A percentile compares a stretch with the other conserved stretches of the same genome.
Evolutionary conservation across 37 sponge, comb jelly and placozoan genomes (phyloP).

Genomic region (Aplysina aerophoba): DNA sequence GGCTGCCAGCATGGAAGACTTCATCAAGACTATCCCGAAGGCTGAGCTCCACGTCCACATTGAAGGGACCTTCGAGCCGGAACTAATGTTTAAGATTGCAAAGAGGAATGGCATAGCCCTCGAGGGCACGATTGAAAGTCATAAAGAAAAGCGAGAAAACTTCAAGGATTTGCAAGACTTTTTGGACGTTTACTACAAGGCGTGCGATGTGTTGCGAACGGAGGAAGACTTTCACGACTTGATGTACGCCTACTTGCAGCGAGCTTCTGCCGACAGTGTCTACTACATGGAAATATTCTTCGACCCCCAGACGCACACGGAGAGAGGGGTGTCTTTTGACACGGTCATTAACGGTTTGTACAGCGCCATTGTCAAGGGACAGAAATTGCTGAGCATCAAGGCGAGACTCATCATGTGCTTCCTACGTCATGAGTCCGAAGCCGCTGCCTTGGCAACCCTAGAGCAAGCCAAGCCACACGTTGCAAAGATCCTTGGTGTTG

Average conservation of each 20-base stretch:
- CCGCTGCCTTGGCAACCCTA: conserved; percentile 48
- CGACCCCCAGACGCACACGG: conserved; percentile 78
- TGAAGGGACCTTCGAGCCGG: conserved; percentile 82
- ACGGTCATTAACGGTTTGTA: conserved; percentile 65
- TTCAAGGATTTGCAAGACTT: conserved; percentile 81
- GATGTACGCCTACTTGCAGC: conserved; percentile 70
- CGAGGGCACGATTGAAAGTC: conserved; percentile 63
- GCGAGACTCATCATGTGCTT: conserved; percentile 78
- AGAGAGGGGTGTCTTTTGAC: conserved; percentile 61
- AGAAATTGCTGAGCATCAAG: conserved; percentile 56
- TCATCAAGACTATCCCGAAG: conserved; percentile 66
- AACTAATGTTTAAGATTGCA: conserved; percentile 71
- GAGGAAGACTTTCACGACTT: conserved; percentile 82
- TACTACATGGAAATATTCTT: conserved; percentile 79
- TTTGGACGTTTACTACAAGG: conserved; percentile 67
- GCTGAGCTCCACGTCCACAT: conserved; percentile 84
- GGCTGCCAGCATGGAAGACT: conserved; percentile 9
- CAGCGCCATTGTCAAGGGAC: conserved; percentile 63
- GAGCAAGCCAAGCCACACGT: conserved; percentile 53
- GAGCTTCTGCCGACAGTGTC: conserved; percentile 69
- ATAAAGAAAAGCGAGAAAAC: conserved; percentile 42
- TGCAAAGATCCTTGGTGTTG: conserved; percentile 69
- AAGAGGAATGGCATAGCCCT: conserved; percentile 55
- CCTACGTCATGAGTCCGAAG: conserved; percentile 65
- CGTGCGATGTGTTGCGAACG: conserved; percentile 58